These are phyloP conservation scores for Euschistus heros DNA, from an alignment of 1,140 invertebrate species.

Conservation along the genomic window DNA sequence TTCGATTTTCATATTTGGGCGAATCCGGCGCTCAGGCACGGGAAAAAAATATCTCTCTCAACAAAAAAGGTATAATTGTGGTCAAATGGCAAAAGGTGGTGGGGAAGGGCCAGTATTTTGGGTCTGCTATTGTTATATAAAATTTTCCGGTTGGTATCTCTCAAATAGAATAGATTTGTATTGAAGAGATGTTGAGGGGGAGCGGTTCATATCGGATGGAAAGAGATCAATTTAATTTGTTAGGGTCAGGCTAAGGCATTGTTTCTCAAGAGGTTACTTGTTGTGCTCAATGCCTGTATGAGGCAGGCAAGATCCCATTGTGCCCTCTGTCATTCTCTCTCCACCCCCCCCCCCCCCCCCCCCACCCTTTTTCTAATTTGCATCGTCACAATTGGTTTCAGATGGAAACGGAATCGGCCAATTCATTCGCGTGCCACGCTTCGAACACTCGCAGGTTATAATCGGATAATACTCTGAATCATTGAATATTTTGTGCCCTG, in stretches of 20 bases:
- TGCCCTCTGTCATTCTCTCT: neutral
- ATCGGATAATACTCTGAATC: neutral
- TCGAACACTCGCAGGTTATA: neutral
- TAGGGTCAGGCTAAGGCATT: neutral
- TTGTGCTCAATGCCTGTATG: neutral
- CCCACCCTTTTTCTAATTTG: constrained; percentile 9
- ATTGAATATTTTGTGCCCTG: neutral
- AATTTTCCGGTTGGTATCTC: constrained; percentile 8
- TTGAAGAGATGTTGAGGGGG: neutral
- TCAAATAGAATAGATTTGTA: constrained; percentile 12
- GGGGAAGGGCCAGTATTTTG: neutral
- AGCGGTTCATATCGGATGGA: neutral
- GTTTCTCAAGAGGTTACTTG: constrained; percentile 14
- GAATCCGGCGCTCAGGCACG: too few relatives aligned
- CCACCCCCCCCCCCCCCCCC: neutral
- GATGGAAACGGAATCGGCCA: constrained; percentile 10
- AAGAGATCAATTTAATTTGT: constrained; percentile 16
- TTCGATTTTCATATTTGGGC: too few relatives aligned
- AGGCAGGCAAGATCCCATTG: constrained; percentile 1
- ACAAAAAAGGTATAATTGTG: neutral
- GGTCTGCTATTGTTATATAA: neutral
- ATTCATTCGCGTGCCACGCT: neutral
- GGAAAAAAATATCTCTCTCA: too few relatives aligned
- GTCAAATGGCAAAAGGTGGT: neutral
- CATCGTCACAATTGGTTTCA: constrained; percentile 13